Evolutionary conservation across 2,113 vertebrate genomes (phyloP).

Genomic region (Sminthopsis crassicaudata): DNA sequence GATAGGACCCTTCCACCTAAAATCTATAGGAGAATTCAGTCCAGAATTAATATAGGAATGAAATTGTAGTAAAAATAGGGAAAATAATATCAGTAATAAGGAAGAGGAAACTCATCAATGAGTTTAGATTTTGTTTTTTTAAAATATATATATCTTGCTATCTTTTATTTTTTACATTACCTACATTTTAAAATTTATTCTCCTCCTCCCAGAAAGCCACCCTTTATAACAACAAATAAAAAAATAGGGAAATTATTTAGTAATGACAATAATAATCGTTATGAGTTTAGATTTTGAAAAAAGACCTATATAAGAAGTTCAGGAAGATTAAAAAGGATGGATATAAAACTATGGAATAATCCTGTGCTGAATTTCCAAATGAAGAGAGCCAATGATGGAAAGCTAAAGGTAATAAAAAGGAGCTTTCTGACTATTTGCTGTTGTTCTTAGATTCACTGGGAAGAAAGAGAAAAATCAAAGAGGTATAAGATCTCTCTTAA

Average conservation of each 20-base stretch:
- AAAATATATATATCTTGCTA: not conserved
- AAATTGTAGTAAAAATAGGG: not conserved
- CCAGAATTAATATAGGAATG: not conserved
- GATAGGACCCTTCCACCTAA: not conserved
- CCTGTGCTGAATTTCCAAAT: not conserved
- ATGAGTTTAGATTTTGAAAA: not conserved
- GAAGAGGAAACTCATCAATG: not conserved
- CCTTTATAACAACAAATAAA: not conserved
- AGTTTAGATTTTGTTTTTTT: not conserved
- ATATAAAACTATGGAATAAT: not conserved
- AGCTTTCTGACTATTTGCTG: not conserved
- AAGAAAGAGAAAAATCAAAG: not conserved
- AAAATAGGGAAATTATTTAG: not conserved
- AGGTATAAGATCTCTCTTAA: not conserved
- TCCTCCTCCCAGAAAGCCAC: not conserved
- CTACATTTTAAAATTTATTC: not conserved
- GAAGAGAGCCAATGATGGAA: not conserved
- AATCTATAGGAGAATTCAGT: not conserved
- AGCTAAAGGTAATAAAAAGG: not conserved
- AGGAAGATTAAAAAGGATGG: not conserved
- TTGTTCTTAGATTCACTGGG: not conserved
- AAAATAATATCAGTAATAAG: not conserved
- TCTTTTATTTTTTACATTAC: not conserved
- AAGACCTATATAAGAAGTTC: not conserved
- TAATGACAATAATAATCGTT: not conserved